A percentile compares a stretch with the other conserved stretches of the same genome.
Evolutionary conservation across 2,113 vertebrate species (phyloP).

Genomic region (Cercopithecus mona): DNA sequence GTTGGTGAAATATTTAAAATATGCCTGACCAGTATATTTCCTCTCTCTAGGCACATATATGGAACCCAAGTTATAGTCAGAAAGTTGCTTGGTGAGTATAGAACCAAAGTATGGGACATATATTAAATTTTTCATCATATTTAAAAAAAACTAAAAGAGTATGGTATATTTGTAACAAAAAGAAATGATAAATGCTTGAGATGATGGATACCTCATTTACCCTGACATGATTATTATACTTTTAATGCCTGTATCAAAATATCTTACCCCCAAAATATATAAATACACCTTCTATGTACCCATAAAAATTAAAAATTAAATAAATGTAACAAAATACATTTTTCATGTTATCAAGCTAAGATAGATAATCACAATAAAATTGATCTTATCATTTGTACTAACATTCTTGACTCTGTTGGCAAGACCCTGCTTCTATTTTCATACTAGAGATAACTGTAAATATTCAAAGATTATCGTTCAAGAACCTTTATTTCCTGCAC

Average conservation of each 20-base stretch:
- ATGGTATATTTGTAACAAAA: no score
- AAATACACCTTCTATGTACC: no score
- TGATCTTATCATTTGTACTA: background rate
- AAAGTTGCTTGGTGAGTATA: background rate
- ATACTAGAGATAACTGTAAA: background rate
- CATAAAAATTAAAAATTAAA: no score
- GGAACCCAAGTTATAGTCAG: background rate
- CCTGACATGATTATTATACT: no score
- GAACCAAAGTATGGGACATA: background rate
- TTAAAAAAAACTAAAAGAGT: no score
- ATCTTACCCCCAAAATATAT: no score
- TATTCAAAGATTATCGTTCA: background rate
- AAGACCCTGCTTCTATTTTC: background rate
- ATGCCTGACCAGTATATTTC: background rate
- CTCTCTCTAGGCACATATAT: background rate
- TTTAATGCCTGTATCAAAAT: no score
- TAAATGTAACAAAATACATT: no score
- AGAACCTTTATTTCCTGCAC: background rate
- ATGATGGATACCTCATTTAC: no score
- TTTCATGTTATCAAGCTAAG: background rate
- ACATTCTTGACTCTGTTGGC: background rate
- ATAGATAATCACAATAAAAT: background rate
- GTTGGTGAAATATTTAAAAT: constrained; percentile 11
- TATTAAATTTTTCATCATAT: constrained; percentile 17
- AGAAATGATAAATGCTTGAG: no score